Evolutionary conservation across 2,888 invertebrate species (phyloP), one percentile per base, ranked within the genome.

Genomic region (Heliconius charithonia): DNA sequence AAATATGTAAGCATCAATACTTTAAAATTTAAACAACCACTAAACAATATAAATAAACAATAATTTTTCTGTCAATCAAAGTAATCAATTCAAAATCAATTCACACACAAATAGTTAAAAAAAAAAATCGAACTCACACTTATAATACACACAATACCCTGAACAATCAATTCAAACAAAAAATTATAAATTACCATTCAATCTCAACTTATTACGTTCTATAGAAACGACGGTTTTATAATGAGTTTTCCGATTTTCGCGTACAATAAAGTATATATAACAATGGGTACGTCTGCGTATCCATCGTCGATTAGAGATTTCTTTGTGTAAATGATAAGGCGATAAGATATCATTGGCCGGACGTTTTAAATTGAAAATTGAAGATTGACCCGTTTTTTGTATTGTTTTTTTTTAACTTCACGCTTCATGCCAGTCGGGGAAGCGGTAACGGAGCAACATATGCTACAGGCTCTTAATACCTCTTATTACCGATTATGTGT

Each of bases 241-340:
- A 83, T 82, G 83, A 83, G 80, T 83, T 83, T 80, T 72, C 76
- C 75, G 75, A 77, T 77, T 79, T 76, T 76, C 76, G 77, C 80
- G 79, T 79, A 81, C 80, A 81, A 81, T 81, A 78, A 80, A 16
- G 75, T 82, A 82, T 85, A 84, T 59, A 59, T 59, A 84, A 89
- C 89, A 90, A 89, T 87, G 85, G 85, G 78, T 84, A 84, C 87
- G 88, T 87, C 89, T 87, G 86, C 86, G 84, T 87, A 88, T 80
- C 88, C 85, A 86, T 82, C 83, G 82, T 79, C 87, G 90, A 90
- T 90, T 90, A 90, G 88, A 85, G 88, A 84, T 83, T 85, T 86
- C 88, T 88, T 91, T 91, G 90, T 91, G 79, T 29, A 51, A 79
- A 73, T 76, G 79, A 79, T 79, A 79, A 79, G 78, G 69, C 71